Conservation (phyloP, 2,797 vertebrate species). For the Argyrosomus regius region DNA sequence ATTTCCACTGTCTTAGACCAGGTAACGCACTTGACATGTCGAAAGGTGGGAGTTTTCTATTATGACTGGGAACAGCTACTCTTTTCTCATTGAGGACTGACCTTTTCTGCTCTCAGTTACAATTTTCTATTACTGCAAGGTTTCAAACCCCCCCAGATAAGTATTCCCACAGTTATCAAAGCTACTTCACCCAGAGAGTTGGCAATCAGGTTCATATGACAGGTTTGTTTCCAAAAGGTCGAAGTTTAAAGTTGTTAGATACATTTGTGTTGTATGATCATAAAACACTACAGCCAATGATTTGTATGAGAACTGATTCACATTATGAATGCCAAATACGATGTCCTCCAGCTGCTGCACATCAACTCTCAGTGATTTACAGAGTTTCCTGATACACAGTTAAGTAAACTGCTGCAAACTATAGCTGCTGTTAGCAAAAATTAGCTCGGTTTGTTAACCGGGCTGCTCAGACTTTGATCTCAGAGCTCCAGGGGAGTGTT, state of each 20-base stretch:
- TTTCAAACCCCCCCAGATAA: conserved; percentile 61
- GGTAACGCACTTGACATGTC: conserved; percentile 10
- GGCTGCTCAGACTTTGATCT: no score
- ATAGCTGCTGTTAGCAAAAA: no score
- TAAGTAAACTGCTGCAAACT: no score
- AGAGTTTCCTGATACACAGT: no score
- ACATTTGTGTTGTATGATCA: neutral
- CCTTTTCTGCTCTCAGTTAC: conserved; percentile 52
- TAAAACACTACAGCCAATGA: no score
- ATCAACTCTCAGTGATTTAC: no score
- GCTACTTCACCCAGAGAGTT: conserved; percentile 5
- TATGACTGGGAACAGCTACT: conserved; percentile 49
- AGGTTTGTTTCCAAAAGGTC: conserved; percentile 12
- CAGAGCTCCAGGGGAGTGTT: no score
- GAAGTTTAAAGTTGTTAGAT: neutral
- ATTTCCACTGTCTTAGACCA: conserved; percentile 13
- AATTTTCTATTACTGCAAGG: conserved; percentile 62
- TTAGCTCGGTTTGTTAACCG: no score
- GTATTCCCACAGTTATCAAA: conserved; percentile 57
- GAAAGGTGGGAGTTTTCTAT: conserved; percentile 37
- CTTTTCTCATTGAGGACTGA: conserved; percentile 47
- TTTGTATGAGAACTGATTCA: no score
- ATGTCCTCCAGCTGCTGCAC: no score
- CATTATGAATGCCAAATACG: no score
- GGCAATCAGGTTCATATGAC: neutral